phyloP scores from a whole-genome alignment of 2,797 vertebrate species.

The Sebastes iracundus region DNA sequence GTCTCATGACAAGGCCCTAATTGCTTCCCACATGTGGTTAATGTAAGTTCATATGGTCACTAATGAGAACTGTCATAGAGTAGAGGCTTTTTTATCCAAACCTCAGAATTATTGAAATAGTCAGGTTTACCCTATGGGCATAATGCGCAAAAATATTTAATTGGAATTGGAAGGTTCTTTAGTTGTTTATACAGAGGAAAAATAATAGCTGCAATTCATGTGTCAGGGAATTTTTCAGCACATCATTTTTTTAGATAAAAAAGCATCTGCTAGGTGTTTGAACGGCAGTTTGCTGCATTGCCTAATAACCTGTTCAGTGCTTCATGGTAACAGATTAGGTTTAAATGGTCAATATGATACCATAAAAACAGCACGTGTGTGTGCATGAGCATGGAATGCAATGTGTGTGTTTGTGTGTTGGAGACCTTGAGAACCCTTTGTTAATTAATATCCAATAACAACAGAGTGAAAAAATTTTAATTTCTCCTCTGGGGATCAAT shows the following conservation, averaged over 20 bases:
- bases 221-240: slow-evolving; percentile 1
- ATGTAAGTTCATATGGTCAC: slow-evolving; percentile 92
- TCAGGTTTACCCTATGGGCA: slow-evolving; percentile 48
- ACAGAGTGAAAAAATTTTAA: too few species aligned
- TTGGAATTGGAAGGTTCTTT: slow-evolving; percentile 34
- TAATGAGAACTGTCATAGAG: slow-evolving; percentile 91
- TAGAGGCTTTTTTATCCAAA: slow-evolving; percentile 55
- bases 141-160: slow-evolving; percentile 34
- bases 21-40: slow-evolving; percentile 88
- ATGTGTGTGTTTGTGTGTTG: not conserved
- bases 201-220: not conserved
- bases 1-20: slow-evolving; percentile 85
- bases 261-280: not conserved
- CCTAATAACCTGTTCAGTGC: not conserved
- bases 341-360: not conserved
- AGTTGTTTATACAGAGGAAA: slow-evolving; percentile 13
- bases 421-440: not conserved
- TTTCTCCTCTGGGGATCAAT: too few species aligned
- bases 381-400: not conserved
- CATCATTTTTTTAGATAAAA: not conserved
- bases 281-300: not conserved
- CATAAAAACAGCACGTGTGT: not conserved
- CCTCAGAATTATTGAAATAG: slow-evolving; percentile 51
- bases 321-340: not conserved
- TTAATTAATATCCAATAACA: not conserved